Conservation (phyloP, 2,888 invertebrate species). For the Crematogaster levior region DNA sequence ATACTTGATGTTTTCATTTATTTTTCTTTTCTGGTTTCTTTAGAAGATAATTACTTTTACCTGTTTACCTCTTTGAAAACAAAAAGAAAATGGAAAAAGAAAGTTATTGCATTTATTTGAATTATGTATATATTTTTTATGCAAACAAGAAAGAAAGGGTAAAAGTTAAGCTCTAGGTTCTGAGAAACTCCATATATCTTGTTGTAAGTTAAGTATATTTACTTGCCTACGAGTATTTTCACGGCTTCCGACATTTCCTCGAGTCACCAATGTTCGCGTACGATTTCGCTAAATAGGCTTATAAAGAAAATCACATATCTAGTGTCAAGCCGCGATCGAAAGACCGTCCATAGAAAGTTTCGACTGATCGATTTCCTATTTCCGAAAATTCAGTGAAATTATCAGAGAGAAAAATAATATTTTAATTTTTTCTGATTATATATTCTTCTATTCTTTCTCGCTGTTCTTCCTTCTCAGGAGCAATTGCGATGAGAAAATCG, state of each 20-base stretch:
- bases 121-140: not conserved
- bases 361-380: not conserved
- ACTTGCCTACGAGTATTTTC: constrained; percentile 8
- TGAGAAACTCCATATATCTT: not conserved
- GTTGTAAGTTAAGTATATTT: not conserved
- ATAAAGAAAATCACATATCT: constrained; percentile 16
- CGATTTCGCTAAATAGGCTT: constrained; percentile 64
- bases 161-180: not conserved
- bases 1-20: not conserved
- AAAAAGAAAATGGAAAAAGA: not conserved
- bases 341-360: not conserved
- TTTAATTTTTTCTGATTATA: not conserved
- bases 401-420: not conserved
- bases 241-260: constrained; percentile 51
- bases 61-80: not conserved
- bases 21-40: not conserved
- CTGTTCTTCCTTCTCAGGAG: constrained; percentile 89
- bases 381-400: not conserved
- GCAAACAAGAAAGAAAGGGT: not conserved
- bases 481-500: constrained; percentile 95
- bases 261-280: constrained; percentile 53
- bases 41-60: not conserved
- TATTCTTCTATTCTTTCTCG: not conserved
- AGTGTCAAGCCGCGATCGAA: not conserved
- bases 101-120: not conserved